A percentile compares a stretch with the other conserved stretches of the same genome.
Conservation (phyloP, 1,140 invertebrate genomes). For the Drosophila nebulosa region DNA sequence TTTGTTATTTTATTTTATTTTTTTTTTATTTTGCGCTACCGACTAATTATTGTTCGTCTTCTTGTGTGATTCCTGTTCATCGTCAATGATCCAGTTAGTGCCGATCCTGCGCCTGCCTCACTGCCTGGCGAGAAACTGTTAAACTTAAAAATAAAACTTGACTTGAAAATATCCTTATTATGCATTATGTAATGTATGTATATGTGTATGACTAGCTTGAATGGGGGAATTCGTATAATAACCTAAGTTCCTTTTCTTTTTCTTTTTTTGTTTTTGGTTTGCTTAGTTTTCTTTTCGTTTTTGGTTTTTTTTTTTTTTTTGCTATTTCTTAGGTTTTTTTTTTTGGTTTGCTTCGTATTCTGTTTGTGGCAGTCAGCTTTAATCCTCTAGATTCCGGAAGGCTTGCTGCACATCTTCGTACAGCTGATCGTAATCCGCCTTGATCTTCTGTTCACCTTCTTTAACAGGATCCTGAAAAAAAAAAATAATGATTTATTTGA, state of each 20-base stretch:
- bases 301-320: slow-evolving; percentile 24
- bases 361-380: slow-evolving; percentile 80
- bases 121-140: slow-evolving; percentile 60
- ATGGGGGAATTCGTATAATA: slow-evolving; percentile 73
- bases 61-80: slow-evolving; percentile 43
- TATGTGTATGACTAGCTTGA: slow-evolving; percentile 70
- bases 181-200: slow-evolving; percentile 59
- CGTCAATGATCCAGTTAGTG: slow-evolving; percentile 18
- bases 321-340: slow-evolving; percentile 15
- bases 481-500: slow-evolving; percentile 12
- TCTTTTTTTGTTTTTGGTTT: slow-evolving; percentile 24
- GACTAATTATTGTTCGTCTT: slow-evolving; percentile 78
- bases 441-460: slow-evolving; percentile 98
- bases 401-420: slow-evolving; percentile 97
- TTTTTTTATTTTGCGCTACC: slow-evolving; percentile 54
- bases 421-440: slow-evolving; percentile 96
- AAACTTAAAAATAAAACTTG: slow-evolving; percentile 72
- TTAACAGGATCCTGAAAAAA: slow-evolving; percentile 94
- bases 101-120: slow-evolving; percentile 32
- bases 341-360: not conserved
- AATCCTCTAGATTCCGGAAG: slow-evolving; percentile 99
- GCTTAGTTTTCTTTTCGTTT: slow-evolving; percentile 21
- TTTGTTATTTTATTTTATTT: slow-evolving; percentile 13
- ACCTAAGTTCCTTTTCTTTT: slow-evolving; percentile 50
- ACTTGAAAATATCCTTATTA: slow-evolving; percentile 74